These are phyloP conservation scores for Drosophila navojoa DNA, from an alignment of 1,140 invertebrate species.

Conservation along the genomic window DNA sequence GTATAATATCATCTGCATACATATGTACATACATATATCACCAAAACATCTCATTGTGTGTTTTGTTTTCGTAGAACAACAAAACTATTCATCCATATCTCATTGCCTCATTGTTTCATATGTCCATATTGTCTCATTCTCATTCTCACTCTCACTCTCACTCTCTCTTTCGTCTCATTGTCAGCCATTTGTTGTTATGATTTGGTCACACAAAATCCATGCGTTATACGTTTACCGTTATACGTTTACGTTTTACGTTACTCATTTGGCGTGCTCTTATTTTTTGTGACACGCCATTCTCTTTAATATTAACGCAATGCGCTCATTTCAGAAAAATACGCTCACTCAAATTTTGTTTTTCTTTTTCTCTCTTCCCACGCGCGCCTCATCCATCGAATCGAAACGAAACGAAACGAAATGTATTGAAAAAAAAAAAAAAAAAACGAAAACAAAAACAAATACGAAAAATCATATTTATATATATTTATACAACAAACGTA, in stretches of 20 bases:
- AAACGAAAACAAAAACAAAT: conserved; percentile 21
- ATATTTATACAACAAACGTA: conserved; percentile 23
- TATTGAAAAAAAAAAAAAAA: conserved; percentile 29
- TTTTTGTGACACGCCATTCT: conserved; percentile 25
- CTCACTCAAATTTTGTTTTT: conserved; percentile 77
- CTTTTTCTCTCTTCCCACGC: conserved; percentile 75
- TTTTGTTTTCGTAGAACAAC: conserved; percentile 34
- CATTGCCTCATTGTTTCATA: conserved; percentile 21
- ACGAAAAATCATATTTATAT: conserved; percentile 31
- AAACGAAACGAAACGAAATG: conserved; percentile 46
- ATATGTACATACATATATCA: conserved; percentile 13
- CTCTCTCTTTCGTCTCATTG: conserved; percentile 25
- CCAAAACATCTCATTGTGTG: conserved; percentile 18
- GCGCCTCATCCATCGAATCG: conserved; percentile 70
- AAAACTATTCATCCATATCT: neutral
- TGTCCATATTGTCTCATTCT: conserved; percentile 24
- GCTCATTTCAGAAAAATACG: conserved; percentile 57
- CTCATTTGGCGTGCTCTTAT: conserved; percentile 44
- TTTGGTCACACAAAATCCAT: conserved; percentile 64
- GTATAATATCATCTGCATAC: conserved; percentile 31
- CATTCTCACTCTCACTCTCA: conserved; percentile 5
- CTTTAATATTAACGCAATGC: conserved; percentile 49
- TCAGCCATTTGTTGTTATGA: conserved; percentile 63
- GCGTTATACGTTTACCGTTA: conserved; percentile 53
- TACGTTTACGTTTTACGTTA: conserved; percentile 66